A percentile compares a stretch with the other conserved stretches of the same genome.
Evolutionary conservation across 2,113 vertebrate species (phyloP).

Genomic region (Elanus axillaris): DNA sequence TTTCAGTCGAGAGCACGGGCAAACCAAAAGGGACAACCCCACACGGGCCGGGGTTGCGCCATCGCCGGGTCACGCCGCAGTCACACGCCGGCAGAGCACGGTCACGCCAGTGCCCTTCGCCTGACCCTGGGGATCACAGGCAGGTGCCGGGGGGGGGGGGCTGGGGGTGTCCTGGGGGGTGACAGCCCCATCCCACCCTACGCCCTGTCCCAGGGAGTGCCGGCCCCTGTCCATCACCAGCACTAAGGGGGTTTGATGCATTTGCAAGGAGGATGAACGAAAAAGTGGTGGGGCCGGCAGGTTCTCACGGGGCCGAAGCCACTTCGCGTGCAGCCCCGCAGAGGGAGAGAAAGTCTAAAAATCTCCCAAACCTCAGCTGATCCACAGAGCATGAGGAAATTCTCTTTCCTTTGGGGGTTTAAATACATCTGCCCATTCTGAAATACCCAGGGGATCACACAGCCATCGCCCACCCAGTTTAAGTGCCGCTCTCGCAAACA

Average conservation of each 20-base stretch:
- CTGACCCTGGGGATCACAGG: background rate
- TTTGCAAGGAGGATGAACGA: background rate
- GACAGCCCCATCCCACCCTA: rapidly evolving
- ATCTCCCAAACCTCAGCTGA: background rate
- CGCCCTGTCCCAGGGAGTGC: rapidly evolving
- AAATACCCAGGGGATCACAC: rapidly evolving
- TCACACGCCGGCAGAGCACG: background rate
- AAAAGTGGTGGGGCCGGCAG: background rate
- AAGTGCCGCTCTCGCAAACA: background rate
- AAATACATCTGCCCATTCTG: background rate
- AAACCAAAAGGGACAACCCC: background rate
- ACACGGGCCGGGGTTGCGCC: background rate
- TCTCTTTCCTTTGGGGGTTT: background rate
- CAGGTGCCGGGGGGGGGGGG: background rate
- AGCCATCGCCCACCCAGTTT: rapidly evolving
- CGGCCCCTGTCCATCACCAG: rapidly evolving
- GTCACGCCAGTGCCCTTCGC: background rate
- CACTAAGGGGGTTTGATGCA: rapidly evolving
- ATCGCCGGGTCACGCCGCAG: background rate
- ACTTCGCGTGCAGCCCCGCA: background rate
- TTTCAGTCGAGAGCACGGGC: rapidly evolving
- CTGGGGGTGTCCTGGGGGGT: no score
- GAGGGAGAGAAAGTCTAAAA: background rate
- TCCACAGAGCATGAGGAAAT: rapidly evolving
- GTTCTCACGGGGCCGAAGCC: background rate